These are phyloP conservation scores for Peromyscus maniculatus DNA, from an alignment of 2,113 vertebrate genomes.

Conservation along the genomic window DNA sequence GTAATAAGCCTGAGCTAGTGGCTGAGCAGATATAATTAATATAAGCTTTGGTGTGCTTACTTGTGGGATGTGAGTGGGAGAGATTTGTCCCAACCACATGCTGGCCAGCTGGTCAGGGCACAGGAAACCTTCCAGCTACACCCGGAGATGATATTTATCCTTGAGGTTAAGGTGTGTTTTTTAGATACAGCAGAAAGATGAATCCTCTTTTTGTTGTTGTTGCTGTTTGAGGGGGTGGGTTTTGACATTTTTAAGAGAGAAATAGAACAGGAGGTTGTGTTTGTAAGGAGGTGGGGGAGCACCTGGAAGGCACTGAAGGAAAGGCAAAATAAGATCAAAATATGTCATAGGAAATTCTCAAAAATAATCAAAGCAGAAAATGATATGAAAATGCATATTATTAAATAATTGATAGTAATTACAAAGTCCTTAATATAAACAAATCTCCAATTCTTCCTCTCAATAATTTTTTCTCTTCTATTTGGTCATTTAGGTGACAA, in stretches of 20 bases:
- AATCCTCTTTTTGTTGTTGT: neutral
- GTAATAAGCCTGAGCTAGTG: too few species aligned
- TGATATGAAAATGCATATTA: neutral
- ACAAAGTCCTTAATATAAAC: conserved; percentile 12
- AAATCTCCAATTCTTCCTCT: conserved; percentile 47
- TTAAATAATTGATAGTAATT: conserved; percentile 69
- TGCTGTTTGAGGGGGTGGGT: neutral
- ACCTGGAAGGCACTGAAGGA: neutral
- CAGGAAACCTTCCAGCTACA: too few species aligned
- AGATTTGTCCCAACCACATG: too few species aligned
- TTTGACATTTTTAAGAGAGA: neutral
- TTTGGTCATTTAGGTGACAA: conserved; percentile 47
- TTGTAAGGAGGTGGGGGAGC: neutral
- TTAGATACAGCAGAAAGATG: neutral
- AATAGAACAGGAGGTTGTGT: neutral
- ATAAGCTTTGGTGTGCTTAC: too few species aligned
- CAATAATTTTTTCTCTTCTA: conserved; percentile 44
- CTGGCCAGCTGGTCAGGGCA: too few species aligned
- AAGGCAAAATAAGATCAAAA: neutral
- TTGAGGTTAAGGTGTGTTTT: neutral
- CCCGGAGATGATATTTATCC: neutral
- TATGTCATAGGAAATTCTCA: neutral
- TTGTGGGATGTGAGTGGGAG: too few species aligned
- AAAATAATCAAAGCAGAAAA: neutral
- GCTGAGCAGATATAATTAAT: too few species aligned